Conservation (phyloP, 2,113 vertebrate genomes). For the Brachypteracias leptosomus region DNA sequence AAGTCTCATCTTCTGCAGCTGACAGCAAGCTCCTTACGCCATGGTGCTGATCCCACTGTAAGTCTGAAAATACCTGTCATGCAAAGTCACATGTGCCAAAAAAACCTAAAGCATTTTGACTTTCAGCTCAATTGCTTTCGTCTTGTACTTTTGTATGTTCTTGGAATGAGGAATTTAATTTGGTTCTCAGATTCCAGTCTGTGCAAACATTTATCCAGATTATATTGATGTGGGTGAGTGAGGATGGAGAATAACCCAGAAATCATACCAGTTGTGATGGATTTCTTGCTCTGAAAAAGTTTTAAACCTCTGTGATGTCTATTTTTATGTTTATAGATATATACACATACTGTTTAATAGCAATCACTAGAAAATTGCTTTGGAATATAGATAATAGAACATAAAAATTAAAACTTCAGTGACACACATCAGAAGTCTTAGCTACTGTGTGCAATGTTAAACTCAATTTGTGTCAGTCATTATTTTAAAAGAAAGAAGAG, state of each 20-base stretch:
- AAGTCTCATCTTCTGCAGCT: neutral
- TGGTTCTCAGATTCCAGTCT: neutral
- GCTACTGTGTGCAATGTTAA: neutral
- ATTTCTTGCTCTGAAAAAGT: neutral
- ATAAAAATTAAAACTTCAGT: neutral
- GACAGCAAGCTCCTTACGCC: neutral
- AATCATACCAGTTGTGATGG: accelerated
- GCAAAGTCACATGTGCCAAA: neutral
- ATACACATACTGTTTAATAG: neutral
- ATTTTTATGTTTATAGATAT: neutral
- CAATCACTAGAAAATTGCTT: neutral
- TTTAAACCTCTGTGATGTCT: neutral
- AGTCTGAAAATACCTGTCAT: neutral
- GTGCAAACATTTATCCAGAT: neutral
- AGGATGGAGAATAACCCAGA: neutral
- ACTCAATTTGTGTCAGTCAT: neutral
- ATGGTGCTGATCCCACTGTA: neutral
- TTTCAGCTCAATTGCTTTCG: neutral
- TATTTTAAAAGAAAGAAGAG: neutral
- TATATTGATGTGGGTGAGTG: neutral
- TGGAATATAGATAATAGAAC: neutral
- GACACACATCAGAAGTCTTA: neutral
- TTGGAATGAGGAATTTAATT: neutral
- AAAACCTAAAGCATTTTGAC: neutral
- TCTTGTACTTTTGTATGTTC: neutral